Conservation (phyloP, 2,888 invertebrate species). For the Drosophila picticornis region DNA sequence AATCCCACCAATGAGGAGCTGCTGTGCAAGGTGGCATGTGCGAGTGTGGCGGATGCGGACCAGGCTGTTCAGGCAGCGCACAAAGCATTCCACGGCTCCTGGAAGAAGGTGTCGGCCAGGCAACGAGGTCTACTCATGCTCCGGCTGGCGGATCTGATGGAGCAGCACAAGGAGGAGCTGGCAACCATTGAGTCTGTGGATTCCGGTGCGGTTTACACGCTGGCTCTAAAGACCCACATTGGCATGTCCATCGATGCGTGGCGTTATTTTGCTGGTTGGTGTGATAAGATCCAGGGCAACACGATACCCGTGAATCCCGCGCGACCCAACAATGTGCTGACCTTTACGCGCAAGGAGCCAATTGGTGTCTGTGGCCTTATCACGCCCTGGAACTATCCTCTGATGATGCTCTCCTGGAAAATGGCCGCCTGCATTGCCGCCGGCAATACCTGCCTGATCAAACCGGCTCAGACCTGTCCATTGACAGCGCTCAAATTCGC, state of each 20-base stretch:
- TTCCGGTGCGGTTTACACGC: slow-evolving; percentile 98
- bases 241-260: slow-evolving; percentile 99
- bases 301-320: slow-evolving; percentile 97
- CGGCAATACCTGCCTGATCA: slow-evolving; percentile 98
- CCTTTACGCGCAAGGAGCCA: slow-evolving; percentile 95
- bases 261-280: slow-evolving; percentile 98
- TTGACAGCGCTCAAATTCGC: slow-evolving; percentile 98
- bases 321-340: slow-evolving; percentile 94
- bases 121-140: slow-evolving; percentile 94
- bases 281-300: slow-evolving; percentile 96
- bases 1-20: slow-evolving; percentile 95
- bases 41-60: slow-evolving; percentile 92
- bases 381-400: slow-evolving; percentile 99
- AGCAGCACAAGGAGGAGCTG: slow-evolving; percentile 96
- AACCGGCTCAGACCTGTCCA: slow-evolving; percentile 96
- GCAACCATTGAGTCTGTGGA: slow-evolving; percentile 97
- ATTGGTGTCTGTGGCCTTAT: slow-evolving; percentile 96
- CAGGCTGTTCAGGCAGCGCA: slow-evolving; percentile 95
- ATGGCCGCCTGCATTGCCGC: slow-evolving; percentile 99
- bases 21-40: slow-evolving; percentile 91
- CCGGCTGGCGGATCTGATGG: slow-evolving; percentile 97
- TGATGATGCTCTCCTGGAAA: slow-evolving; percentile 99
- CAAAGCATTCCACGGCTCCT: slow-evolving; percentile 95
- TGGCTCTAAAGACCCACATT: slow-evolving; percentile 97
- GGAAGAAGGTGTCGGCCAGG: slow-evolving; percentile 97